Base-by-base conservation (phyloP, 2,797 vertebrate genomes). In the Orientallactaga sibirica region DNA sequence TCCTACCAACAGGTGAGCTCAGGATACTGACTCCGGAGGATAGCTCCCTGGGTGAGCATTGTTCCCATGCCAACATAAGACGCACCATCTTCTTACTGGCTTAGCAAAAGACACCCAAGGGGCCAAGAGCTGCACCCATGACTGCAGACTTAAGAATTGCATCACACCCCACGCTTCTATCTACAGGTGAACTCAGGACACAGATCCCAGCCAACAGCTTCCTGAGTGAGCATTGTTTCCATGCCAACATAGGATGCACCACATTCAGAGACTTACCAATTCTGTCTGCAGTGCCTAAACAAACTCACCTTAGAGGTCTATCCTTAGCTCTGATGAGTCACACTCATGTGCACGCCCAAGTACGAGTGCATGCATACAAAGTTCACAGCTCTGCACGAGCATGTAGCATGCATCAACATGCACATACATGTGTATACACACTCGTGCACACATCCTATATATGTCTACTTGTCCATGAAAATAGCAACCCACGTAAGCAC, bases 71-170 rank as follows among this genome's bases (percentile, higher is more conserved):
- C 27, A 19, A 33, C 64, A 66, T 25, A 24, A 61, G 22, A 22
- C 9, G 25, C 6, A 15, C 55, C 14, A 58, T 16, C 16, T 58
- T 58, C 55, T 58, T 58, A 58, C 55, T 58, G 55, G 11, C 16
- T 58, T 58, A 43, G 70, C 10, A 0, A 3, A 43, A 62, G 70
- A 61, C 75, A 5, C 58, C 22, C 22, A 7, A 58, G 9, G 67
- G 22, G 7, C 24, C 5, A 2, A 0, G 0, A 1, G 3, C 18
- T 1, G 1, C 29, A 27, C 14, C 33, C 27, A 11, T 75, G 2
- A 0, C 41, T 80, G 71, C 33, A 19, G 41, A 77, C 9, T 18
- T 12, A 15, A 70, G 33, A 66, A 37, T 25, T 52, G 0, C 6
- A 15, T 12, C 19, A 3, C 18, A 25, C 1, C 3, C 25, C 19